Base-by-base conservation (phyloP, 1,140 invertebrate species). In the Hermetia illucens region DNA sequence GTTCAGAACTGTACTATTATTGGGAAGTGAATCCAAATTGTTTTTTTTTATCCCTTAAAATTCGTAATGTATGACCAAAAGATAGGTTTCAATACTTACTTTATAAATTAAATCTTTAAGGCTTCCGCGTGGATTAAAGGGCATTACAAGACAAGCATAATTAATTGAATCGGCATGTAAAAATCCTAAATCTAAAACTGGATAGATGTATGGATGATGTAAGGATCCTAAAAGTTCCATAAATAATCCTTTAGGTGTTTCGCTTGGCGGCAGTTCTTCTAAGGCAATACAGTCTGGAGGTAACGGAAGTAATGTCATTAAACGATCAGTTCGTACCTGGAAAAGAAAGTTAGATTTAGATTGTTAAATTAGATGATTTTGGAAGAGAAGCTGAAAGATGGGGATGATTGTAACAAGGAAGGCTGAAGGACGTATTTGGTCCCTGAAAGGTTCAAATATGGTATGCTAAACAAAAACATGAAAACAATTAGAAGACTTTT, bases 161-260 rank as follows among this genome's bases (percentile, higher is more conserved):
- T 68, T 60, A 45, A 70, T 58, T 21, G 55, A 52, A 38, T 63
- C 62, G 42, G 61, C 64, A 38, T 76, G 70, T 37, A 64, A 63
- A 40, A 71, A 58, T 43, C 86, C 85, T 39, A 92, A 63, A 52
- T 91, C 85, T 32, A 90, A 63, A 2, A 91, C 75, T 0, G 88
- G 87, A 62, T 86, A 87, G 38, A 93, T 83, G 55, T 92, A 91
- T 0, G 89, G 88, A 64, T 92, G 88, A 58, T 91, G 86, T 5
- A 92, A 68, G 4, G 81, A 77, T 34, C 83, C 69, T 47, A 92
- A 86, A 29, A 92, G 64, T 50, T 89, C 80, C 56, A 84, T 70
- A 4, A 91, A 66, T 3, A 78, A 74, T 18, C 50, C 56, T 3
- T 63, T 52, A 8, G 68, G 64, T 21, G 57, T 51, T 29, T 71